Conservation (phyloP, 2,888 invertebrate genomes). For the Lycocerus yunnanus region DNA sequence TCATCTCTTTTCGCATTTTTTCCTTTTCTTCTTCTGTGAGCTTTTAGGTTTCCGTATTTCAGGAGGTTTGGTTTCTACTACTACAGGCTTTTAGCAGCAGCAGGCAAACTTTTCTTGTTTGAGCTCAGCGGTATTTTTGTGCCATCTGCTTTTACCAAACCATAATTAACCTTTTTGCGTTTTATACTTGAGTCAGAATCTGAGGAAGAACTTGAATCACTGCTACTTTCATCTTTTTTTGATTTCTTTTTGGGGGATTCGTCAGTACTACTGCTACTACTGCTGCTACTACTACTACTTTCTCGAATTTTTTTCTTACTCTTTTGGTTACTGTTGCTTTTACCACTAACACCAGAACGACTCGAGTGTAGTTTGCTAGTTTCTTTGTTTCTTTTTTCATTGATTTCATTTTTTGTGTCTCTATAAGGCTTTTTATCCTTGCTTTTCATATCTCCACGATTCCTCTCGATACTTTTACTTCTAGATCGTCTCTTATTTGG, state of each 20-base stretch:
- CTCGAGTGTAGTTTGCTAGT: background rate
- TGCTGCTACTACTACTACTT: conserved; percentile 4
- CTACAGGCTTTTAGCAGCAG: background rate
- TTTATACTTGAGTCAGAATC: conserved; percentile 24
- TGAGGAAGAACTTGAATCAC: conserved; percentile 16
- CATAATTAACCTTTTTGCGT: conserved; percentile 45
- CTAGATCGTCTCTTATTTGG: background rate
- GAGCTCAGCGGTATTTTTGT: conserved; percentile 42
- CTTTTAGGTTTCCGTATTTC: conserved; percentile 38
- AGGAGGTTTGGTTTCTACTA: conserved; percentile 9
- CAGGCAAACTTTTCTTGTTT: background rate
- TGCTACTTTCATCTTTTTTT: background rate
- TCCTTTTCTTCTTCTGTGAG: conserved; percentile 71
- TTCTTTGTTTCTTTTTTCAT: conserved; percentile 1
- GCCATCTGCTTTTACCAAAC: conserved; percentile 54
- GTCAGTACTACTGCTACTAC: background rate
- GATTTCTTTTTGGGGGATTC: background rate
- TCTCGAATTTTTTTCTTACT: background rate
- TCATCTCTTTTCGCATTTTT: conserved; percentile 77
- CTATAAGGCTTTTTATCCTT: conserved; percentile 6
- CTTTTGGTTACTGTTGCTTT: background rate
- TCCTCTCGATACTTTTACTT: background rate
- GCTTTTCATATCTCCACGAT: conserved; percentile 19
- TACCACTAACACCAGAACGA: background rate
- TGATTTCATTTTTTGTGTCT: conserved; percentile 12